A percentile compares a stretch with the other conserved stretches of the same genome.
Conservation (phyloP, 2,888 invertebrate genomes). For the Coleophora deauratella region DNA sequence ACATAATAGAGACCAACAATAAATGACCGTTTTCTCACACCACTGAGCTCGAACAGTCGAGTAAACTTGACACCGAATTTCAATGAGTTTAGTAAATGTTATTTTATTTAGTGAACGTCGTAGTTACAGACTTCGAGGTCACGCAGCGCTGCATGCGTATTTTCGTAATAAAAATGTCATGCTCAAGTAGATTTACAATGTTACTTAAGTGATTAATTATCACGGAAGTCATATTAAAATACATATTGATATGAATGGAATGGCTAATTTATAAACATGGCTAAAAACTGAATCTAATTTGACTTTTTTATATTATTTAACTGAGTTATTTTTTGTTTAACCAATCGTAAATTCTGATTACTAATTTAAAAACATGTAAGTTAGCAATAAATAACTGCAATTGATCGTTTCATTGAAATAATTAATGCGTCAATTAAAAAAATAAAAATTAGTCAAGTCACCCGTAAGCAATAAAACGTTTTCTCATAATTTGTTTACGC, state of each 20-base stretch:
- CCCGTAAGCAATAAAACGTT: slow-evolving; percentile 3
- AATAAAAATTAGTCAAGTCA: slow-evolving; percentile 6
- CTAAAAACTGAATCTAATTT: too few relatives aligned
- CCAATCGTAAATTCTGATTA: too few relatives aligned
- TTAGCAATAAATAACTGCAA: slow-evolving; percentile 7
- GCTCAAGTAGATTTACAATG: slow-evolving; percentile 7
- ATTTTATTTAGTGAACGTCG: slow-evolving; percentile 7
- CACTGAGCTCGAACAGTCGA: slow-evolving; percentile 2
- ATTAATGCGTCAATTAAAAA: slow-evolving; percentile 10
- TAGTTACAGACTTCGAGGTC: neutral
- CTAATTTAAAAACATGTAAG: too few relatives aligned
- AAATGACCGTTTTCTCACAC: slow-evolving; percentile 7
- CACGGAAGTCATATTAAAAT: neutral
- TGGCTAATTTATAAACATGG: too few relatives aligned
- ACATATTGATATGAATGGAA: neutral
- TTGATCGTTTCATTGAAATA: slow-evolving; percentile 4
- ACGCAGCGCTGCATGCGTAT: neutral
- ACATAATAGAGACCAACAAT: too few relatives aligned
- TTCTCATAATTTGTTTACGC: slow-evolving; percentile 7
- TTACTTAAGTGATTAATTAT: neutral
- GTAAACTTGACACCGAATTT: slow-evolving; percentile 21
- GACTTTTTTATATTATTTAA: too few relatives aligned
- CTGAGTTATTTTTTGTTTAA: too few relatives aligned
- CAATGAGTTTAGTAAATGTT: slow-evolving; percentile 15
- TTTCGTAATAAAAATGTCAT: too few relatives aligned